phyloP scores from a whole-genome alignment of 2,888 invertebrate species.

The Ypsolopha sequella region DNA sequence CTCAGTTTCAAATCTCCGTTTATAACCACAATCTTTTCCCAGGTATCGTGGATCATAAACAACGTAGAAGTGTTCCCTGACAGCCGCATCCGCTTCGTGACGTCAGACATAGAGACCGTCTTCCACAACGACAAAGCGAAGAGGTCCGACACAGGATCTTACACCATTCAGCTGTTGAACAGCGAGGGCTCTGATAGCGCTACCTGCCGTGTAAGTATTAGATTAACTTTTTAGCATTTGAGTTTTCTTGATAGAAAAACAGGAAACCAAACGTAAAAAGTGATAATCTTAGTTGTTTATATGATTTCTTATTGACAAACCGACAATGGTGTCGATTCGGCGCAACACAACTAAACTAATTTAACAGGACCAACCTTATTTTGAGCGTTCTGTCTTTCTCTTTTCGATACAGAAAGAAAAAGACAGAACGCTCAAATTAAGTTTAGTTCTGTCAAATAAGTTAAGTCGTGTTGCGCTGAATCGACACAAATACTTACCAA shows the following conservation, averaged over 20 bases:
- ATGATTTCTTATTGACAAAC: no score
- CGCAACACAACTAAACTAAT: no score
- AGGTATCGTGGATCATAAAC: constrained; percentile 88
- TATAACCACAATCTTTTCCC: background rate
- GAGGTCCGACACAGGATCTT: constrained; percentile 92
- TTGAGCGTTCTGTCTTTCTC: no score
- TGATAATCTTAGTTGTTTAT: no score
- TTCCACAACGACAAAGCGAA: constrained; percentile 90
- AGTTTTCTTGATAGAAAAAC: no score
- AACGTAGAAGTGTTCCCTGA: constrained; percentile 86
- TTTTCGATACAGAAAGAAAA: no score
- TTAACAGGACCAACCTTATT: no score
- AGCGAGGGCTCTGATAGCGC: constrained; percentile 93
- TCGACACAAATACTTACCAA: no score
- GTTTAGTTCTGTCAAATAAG: no score
- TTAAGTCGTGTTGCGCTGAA: no score
- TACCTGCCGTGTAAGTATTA: constrained; percentile 79
- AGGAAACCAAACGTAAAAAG: background rate
- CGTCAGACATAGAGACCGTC: constrained; percentile 83
- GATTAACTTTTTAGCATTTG: background rate
- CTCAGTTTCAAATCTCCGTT: background rate
- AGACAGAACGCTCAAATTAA: no score
- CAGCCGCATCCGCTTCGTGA: constrained; percentile 89
- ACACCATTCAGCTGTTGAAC: constrained; percentile 91
- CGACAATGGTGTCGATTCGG: no score